phyloP scores from a whole-genome alignment of 2,113 vertebrate species.

The Leuciscus idus region DNA sequence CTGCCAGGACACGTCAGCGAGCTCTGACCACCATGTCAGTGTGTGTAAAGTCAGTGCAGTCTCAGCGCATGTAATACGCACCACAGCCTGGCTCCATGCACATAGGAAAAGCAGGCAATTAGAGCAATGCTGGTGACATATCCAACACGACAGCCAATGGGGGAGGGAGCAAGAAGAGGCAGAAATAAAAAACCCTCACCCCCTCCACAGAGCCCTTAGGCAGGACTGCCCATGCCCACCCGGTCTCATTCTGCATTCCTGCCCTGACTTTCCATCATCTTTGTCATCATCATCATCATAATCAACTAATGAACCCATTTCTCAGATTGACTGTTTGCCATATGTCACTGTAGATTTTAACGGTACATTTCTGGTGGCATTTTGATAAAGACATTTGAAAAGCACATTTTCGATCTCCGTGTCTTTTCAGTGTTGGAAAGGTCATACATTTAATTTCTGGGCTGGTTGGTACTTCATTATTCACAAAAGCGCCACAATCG shows the following conservation, averaged over 20 bases:
- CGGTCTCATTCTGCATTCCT: background rate
- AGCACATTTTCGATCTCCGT: background rate
- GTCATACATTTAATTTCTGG: constrained; percentile 5
- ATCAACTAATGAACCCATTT: background rate
- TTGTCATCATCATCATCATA: background rate
- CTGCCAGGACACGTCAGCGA: background rate
- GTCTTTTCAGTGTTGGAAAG: background rate
- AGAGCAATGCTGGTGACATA: constrained; percentile 40
- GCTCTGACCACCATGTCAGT: constrained; percentile 12
- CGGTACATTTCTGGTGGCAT: background rate
- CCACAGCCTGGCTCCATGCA: constrained; percentile 8
- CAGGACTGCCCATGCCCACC: constrained; percentile 2
- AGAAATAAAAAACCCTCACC: background rate
- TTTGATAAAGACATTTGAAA: constrained; percentile 3
- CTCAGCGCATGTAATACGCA: constrained; percentile 22
- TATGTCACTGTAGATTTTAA: background rate
- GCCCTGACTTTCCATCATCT: background rate
- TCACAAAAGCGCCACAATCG: background rate
- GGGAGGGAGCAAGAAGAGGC: background rate
- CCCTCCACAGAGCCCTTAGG: background rate
- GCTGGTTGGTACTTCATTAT: background rate
- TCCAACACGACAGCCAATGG: constrained; percentile 34
- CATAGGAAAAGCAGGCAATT: constrained; percentile 32
- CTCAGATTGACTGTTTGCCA: background rate
- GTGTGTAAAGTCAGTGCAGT: constrained; percentile 17